Evolutionary conservation across 2,113 vertebrate genomes (phyloP).

Genomic region (Prionailurus bengalensis): DNA sequence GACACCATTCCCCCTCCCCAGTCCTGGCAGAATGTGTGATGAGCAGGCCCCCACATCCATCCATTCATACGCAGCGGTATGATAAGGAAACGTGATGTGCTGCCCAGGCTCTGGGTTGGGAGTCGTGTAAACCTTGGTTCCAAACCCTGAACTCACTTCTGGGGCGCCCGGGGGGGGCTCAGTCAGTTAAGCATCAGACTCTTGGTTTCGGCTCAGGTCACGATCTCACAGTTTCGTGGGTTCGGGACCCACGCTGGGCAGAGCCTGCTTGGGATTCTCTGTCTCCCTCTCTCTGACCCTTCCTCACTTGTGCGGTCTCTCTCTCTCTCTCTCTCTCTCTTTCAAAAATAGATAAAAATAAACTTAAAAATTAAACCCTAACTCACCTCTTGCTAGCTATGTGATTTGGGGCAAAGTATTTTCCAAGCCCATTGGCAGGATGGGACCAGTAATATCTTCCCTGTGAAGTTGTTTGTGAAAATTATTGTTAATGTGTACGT

Average conservation of each 20-base stretch:
- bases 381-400: neutral
- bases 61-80: rapidly evolving
- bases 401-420: neutral
- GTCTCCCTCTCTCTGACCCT: too few species aligned
- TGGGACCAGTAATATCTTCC: neutral
- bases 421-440: neutral
- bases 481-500: neutral
- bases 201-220: too few species aligned
- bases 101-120: neutral
- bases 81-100: rapidly evolving
- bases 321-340: too few species aligned
- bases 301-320: too few species aligned
- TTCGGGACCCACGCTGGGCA: too few species aligned
- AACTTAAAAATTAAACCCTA: neutral
- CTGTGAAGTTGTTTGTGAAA: neutral
- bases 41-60: rapidly evolving
- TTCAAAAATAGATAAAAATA: too few species aligned
- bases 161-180: too few species aligned
- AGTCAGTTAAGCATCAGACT: too few species aligned
- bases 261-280: too few species aligned
- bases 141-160: too few species aligned
- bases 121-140: neutral
- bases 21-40: neutral
- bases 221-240: too few species aligned
- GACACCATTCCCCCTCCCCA: neutral